phyloP scores from a whole-genome alignment of 2,888 invertebrate species.

The Calameuta idolon region DNA sequence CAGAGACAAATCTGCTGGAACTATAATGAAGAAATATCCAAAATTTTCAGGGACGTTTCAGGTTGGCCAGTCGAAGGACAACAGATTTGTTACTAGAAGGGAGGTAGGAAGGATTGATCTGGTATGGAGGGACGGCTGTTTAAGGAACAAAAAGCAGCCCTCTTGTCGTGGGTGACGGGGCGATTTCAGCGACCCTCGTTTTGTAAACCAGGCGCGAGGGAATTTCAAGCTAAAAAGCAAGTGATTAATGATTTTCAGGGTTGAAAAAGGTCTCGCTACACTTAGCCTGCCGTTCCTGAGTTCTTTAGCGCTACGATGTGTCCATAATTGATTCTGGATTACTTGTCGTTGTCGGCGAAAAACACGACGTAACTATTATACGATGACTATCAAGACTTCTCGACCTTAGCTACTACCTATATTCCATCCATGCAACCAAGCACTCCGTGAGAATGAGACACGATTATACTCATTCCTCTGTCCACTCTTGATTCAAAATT shows the following conservation, averaged over 20 bases:
- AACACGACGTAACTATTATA: conserved; percentile 34
- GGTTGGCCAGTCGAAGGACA: background rate
- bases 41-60: background rate
- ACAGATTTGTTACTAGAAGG: conserved; percentile 9
- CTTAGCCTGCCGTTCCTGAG: conserved; percentile 22
- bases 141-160: conserved; percentile 47
- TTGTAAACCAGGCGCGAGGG: conserved; percentile 65
- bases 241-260: conserved; percentile 62
- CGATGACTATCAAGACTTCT: conserved; percentile 33
- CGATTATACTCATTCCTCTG: background rate
- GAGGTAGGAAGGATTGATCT: conserved; percentile 12
- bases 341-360: conserved; percentile 49
- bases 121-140: conserved; percentile 10
- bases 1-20: background rate
- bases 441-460: background rate
- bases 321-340: conserved; percentile 59
- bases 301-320: conserved; percentile 34
- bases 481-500: background rate
- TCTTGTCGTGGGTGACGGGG: conserved; percentile 59
- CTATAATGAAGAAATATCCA: background rate
- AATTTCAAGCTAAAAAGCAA: conserved; percentile 63
- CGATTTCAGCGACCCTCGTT: conserved; percentile 60
- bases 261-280: conserved; percentile 43
- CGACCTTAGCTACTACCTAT: background rate
- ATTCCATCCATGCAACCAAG: background rate